A percentile compares a stretch with the other conserved stretches of the same genome.
Evolutionary conservation across 2,888 invertebrate genomes (phyloP).

Genomic region (Catocala nupta): DNA sequence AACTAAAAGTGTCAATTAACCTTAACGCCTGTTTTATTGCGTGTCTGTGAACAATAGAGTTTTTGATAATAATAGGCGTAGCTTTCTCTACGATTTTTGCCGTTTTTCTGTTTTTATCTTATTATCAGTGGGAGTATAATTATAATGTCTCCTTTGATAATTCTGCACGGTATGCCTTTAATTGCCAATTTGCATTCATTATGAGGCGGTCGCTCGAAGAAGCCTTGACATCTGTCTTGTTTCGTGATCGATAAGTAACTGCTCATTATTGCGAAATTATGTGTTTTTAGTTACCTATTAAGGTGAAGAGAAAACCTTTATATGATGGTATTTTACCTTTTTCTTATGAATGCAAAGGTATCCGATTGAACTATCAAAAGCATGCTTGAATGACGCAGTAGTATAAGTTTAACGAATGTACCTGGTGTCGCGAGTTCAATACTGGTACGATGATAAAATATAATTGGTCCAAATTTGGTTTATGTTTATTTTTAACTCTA

Average conservation of each 20-base stretch:
- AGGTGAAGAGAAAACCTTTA: too few species aligned
- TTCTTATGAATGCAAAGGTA: too few species aligned
- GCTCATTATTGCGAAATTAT: too few species aligned
- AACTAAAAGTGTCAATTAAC: conserved; percentile 54
- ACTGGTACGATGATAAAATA: too few species aligned
- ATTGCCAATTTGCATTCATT: conserved; percentile 74
- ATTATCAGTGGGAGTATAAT: conserved; percentile 49
- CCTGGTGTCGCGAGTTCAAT: too few species aligned
- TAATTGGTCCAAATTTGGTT: too few species aligned
- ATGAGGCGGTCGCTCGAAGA: conserved; percentile 52
- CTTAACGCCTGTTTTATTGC: conserved; percentile 43
- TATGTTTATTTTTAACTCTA: too few species aligned
- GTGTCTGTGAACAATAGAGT: conserved; percentile 36
- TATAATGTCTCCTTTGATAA: conserved; percentile 45
- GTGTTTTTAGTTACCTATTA: too few species aligned
- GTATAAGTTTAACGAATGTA: too few species aligned
- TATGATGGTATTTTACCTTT: too few species aligned
- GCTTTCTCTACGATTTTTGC: conserved; percentile 46
- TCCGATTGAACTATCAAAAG: too few species aligned
- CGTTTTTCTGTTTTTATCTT: conserved; percentile 45
- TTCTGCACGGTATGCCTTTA: conserved; percentile 57
- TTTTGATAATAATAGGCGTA: conserved; percentile 38
- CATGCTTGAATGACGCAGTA: too few species aligned
- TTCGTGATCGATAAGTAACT: conserved; percentile 56
- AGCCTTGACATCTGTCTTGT: conserved; percentile 64